Conservation (phyloP, 2,797 vertebrate genomes). For the Hippopotamyrus pictus region DNA sequence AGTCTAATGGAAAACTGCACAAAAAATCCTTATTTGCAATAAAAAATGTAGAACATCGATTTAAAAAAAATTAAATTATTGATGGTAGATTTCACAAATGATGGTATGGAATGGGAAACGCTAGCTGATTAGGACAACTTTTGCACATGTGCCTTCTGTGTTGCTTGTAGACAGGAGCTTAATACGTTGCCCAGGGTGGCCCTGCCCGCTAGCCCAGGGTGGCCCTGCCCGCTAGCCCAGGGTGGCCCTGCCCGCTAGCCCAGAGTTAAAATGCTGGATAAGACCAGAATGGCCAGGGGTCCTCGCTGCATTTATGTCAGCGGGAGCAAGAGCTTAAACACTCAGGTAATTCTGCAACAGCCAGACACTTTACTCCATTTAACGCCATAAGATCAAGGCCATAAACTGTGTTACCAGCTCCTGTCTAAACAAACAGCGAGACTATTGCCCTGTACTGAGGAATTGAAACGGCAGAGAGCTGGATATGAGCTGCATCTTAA, state of each 20-base stretch:
- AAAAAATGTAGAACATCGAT: conserved; percentile 1
- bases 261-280: background rate
- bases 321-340: background rate
- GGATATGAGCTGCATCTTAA: background rate
- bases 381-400: background rate
- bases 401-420: background rate
- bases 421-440: background rate
- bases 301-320: background rate
- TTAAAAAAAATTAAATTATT: background rate
- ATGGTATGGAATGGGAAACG: background rate
- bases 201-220: background rate
- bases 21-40: conserved; percentile 12
- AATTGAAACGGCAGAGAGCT: background rate
- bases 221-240: background rate
- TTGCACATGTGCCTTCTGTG: background rate
- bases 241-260: background rate
- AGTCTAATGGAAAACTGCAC: conserved; percentile 1
- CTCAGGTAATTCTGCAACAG: background rate
- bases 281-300: background rate
- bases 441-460: background rate
- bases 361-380: background rate
- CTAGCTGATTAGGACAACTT: background rate
- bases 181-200: background rate
- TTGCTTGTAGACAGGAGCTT: background rate
- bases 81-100: background rate